Base-by-base conservation (phyloP, 2,888 invertebrate genomes). In the Slavum lentiscoides region DNA sequence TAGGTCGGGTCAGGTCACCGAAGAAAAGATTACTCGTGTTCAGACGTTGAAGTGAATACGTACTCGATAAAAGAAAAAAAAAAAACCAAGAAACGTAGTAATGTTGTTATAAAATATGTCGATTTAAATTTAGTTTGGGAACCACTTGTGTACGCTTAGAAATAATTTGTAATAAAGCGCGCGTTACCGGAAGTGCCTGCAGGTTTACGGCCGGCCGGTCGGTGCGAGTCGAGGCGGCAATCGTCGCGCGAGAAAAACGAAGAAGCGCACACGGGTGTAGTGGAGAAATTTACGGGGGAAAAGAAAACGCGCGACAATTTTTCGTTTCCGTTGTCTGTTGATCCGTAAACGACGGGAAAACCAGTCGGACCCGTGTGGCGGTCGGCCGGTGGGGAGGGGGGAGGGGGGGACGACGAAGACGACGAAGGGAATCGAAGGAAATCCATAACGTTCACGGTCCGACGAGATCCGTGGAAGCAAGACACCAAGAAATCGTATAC, bases 361-460 rank as follows among this genome's bases (percentile, higher is more conserved):
- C 11, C 19, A 49, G 43, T 43, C 9, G 43, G 43, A 9, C 0
- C 9, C 9, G 43, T 43, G 43, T 2, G 2, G 30, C 4, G 2
- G 43, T 43, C 43, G 43, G 43, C 3, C 8, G 43, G 43, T 5
- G 3, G 43, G 43, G 1, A 13, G 15, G 0, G 2, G 13, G 13
- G 3, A 0, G 11, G 13, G 70, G 21, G 6, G 30, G 37, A n/a
- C n/a, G n/a, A n/a, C n/a, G n/a, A n/a, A n/a, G n/a, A n/a, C n/a
- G n/a, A n/a, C n/a, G n/a, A n/a, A n/a, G 9, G 19, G 43, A 21
- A 69, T 37, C 13, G 30, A 4, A 37, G 49, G 49, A 64, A 21
- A 80, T 80, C 80, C 80, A 80, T 70, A 80, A 69, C 80, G 80
- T 80, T 80, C 72, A 80, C 80, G 80, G 80, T 80, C 64, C 39